Percentiles rank a stretch among this genome's conserved stretches.
Evolutionary conservation across 2,888 invertebrate species (phyloP).

Genomic region (Leucophenga montana): DNA sequence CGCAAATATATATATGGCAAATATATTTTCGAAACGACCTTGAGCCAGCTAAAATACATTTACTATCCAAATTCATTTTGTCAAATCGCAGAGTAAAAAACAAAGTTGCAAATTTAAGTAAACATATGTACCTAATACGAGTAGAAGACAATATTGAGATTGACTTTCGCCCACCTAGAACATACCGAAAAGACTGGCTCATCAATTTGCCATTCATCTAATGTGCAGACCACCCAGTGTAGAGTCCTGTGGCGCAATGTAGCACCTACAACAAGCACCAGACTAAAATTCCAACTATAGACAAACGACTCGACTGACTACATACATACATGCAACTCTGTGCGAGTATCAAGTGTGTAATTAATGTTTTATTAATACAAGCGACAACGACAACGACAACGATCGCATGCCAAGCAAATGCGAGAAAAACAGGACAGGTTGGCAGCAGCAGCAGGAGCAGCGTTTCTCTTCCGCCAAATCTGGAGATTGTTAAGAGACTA

Average conservation of each 20-base stretch:
- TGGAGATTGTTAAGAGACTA: background rate
- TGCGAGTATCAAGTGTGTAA: slow-evolving; percentile 63
- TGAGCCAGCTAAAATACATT: too few relatives aligned
- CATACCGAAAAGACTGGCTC: too few relatives aligned
- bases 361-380: slow-evolving; percentile 73
- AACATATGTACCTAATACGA: too few relatives aligned
- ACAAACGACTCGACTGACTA: slow-evolving; percentile 54
- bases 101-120: too few relatives aligned
- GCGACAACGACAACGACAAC: slow-evolving; percentile 71
- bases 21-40: too few relatives aligned
- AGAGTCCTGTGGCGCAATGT: slow-evolving; percentile 41
- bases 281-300: slow-evolving; percentile 13
- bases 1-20: too few relatives aligned
- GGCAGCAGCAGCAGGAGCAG: too few relatives aligned
- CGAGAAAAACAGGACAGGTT: background rate
- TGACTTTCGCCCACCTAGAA: too few relatives aligned
- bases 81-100: too few relatives aligned
- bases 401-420: slow-evolving; percentile 51
- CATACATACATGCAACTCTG: slow-evolving; percentile 42
- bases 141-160: too few relatives aligned
- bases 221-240: slow-evolving; percentile 59
- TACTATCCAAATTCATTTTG: too few relatives aligned
- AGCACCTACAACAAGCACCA: slow-evolving; percentile 47
- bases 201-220: slow-evolving; percentile 61
- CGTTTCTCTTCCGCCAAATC: too few relatives aligned